phyloP scores from a whole-genome alignment of 2,888 invertebrate genomes.

The Diogma glabrata region DNA sequence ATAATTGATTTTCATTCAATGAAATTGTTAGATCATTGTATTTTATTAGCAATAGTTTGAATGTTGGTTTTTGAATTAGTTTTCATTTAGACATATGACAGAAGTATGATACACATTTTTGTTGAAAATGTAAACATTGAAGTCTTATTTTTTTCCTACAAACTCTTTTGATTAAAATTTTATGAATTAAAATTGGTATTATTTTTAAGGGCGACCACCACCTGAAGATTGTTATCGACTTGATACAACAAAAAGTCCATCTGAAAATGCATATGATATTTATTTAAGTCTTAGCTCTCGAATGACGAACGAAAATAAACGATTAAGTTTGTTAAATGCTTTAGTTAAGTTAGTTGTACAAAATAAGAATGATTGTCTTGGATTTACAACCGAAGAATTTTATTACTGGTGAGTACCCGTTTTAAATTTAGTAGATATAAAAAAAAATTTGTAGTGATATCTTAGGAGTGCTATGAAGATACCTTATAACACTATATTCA shows the following conservation, averaged over 20 bases:
- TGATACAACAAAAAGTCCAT: constrained; percentile 46
- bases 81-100: no score
- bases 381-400: constrained; percentile 68
- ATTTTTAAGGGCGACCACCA: constrained; percentile 17
- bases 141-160: no score
- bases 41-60: neutral
- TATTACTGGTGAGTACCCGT: constrained; percentile 60
- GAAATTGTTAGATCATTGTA: constrained; percentile 12
- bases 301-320: constrained; percentile 58
- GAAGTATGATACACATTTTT: no score
- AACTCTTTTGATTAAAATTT: no score
- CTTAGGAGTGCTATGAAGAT: no score
- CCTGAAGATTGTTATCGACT: constrained; percentile 52
- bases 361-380: constrained; percentile 36
- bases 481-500: no score
- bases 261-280: constrained; percentile 52
- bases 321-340: constrained; percentile 77
- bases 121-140: no score
- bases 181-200: no score
- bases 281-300: constrained; percentile 45
- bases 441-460: constrained; percentile 5
- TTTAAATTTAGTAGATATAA: neutral
- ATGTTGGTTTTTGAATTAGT: no score
- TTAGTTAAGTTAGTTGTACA: constrained; percentile 59
- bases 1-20: constrained; percentile 3